These are phyloP conservation scores for Hucho hucho DNA, from an alignment of 2,113 vertebrate genomes.

Conservation along the genomic window DNA sequence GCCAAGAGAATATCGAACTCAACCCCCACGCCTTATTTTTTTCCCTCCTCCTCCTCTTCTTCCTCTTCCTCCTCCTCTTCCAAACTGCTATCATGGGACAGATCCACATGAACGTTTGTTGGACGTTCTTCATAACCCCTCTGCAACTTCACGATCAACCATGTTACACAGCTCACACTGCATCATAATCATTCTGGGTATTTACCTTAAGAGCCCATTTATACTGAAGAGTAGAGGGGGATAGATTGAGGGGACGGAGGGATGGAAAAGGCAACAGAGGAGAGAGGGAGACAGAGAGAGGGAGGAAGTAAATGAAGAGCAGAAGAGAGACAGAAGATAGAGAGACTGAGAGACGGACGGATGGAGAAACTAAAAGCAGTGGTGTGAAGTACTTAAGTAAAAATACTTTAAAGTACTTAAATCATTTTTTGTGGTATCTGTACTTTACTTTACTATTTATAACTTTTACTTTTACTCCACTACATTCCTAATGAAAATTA, in stretches of 20 bases:
- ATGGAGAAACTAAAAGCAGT: too few species aligned
- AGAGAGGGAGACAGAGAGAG: constrained; percentile 13
- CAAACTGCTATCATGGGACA: not conserved
- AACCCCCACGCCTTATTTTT: not conserved
- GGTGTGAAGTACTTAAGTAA: too few species aligned
- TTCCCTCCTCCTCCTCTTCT: not conserved
- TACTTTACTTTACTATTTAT: too few species aligned
- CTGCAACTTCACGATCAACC: not conserved
- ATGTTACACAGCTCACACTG: not conserved
- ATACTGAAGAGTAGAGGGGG: not conserved
- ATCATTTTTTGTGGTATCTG: too few species aligned
- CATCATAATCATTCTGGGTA: not conserved
- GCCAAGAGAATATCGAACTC: not conserved
- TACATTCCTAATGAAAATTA: too few species aligned
- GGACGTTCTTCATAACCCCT: not conserved
- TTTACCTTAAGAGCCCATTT: not conserved
- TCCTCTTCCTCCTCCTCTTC: not conserved
- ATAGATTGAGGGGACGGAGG: not conserved
- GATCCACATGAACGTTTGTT: not conserved
- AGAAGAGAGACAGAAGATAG: too few species aligned
- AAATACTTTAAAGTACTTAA: too few species aligned
- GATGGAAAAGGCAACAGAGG: not conserved
- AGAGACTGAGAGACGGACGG: not conserved
- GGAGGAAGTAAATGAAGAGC: not conserved
- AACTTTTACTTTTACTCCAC: too few species aligned